Base-by-base conservation (phyloP, 2,797 vertebrate genomes). In the Menidia menidia region DNA sequence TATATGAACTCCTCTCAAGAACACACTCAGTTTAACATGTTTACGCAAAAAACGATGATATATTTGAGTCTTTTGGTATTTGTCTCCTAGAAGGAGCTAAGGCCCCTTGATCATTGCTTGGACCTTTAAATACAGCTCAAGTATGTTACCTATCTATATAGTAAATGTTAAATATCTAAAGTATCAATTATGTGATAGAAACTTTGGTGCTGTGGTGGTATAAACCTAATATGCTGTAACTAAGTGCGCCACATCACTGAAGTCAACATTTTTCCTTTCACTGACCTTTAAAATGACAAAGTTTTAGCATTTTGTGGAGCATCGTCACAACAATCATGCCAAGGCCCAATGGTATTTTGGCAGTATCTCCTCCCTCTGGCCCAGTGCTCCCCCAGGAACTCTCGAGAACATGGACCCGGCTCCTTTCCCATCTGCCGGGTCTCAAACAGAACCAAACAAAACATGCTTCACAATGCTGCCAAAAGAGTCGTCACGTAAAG, bases 341-440 rank as follows among this genome's bases (percentile, higher is more conserved):
- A 82, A 77, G 68, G 73, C 65, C n/a, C 68, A 68, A 73, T 87
- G 86, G 84, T 87, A 88, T 87, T 84, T 83, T 90, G 88, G 84
- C 85, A 73, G 31, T 53, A 57, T 64, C 61, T 66, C 81, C 75
- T 84, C 83, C 89, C 85, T 88, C 73, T 78, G 89, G 88, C 78
- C 74, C 68, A 53, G 50, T 0, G 12, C 81, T 94, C 94, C 93
- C 93, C 76, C 57, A 87, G 93, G 93, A 91, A 70, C 61, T 78
- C 87, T 64, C 85, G 92, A 91, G 94, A 95, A 94, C 89, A 87
- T 32, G 55, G 70, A 74, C 51, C 64, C 63, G 55, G 88, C 89
- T 88, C 85, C 89, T 92, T 95, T 95, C 94, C 93, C 94, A 95
- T 93, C 92, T 94, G 77, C 81, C 66, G 78, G 66, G 88, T 88